Conservation (phyloP, 2,888 invertebrate genomes). For the Parnassius glacialis region DNA sequence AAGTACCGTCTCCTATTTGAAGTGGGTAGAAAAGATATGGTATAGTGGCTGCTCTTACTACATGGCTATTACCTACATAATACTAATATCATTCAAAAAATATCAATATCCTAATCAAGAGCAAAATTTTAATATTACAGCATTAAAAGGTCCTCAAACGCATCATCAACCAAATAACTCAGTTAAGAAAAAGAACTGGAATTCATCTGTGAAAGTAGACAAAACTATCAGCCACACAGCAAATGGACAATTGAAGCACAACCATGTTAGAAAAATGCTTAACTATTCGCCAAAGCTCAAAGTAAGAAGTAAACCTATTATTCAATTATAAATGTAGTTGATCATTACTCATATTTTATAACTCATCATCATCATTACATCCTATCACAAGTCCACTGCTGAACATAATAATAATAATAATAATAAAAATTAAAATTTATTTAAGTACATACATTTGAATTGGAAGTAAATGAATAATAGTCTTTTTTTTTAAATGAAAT, state of each 20-base stretch:
- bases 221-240: constrained; percentile 54
- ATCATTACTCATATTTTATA: too few relatives aligned
- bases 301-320: constrained; percentile 34
- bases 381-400: too few relatives aligned
- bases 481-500: too few relatives aligned
- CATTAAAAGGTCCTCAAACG: constrained; percentile 43
- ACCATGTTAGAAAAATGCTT: constrained; percentile 63
- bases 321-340: background rate
- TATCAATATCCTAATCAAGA: too few relatives aligned
- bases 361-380: too few relatives aligned
- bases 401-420: too few relatives aligned
- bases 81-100: background rate
- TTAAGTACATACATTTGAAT: too few relatives aligned
- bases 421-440: too few relatives aligned
- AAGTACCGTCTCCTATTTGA: too few relatives aligned
- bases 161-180: constrained; percentile 37
- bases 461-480: too few relatives aligned
- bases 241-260: constrained; percentile 50
- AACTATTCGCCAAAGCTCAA: constrained; percentile 57
- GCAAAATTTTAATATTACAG: constrained; percentile 41
- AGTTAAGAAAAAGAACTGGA: constrained; percentile 60
- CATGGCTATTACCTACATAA: background rate
- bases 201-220: constrained; percentile 64
- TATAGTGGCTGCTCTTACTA: too few relatives aligned
- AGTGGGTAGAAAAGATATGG: too few relatives aligned